Evolutionary conservation across 2,888 invertebrate species (phyloP).

Genomic region (Caenorhabditis parvicauda): DNA sequence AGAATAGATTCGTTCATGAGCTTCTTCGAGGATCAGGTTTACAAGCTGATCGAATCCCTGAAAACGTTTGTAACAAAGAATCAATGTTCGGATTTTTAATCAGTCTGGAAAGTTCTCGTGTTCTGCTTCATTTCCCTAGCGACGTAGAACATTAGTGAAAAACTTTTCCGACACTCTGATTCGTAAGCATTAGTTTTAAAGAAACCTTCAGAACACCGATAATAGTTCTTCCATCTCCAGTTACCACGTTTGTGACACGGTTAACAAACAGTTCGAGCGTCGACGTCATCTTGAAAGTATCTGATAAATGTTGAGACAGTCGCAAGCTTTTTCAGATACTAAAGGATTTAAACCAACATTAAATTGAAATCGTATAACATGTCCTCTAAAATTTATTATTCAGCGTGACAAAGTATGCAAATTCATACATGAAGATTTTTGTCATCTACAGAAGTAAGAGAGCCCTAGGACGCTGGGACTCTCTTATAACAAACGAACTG

Average conservation of each 20-base stretch:
- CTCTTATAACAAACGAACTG: too few species aligned
- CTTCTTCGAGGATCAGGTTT: conserved; percentile 94
- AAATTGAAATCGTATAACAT: too few species aligned
- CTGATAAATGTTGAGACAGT: background rate
- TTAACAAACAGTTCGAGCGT: conserved; percentile 55
- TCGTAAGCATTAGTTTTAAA: too few species aligned
- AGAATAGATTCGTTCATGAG: conserved; percentile 96
- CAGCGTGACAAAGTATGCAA: too few species aligned
- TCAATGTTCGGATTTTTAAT: background rate
- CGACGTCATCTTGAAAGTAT: conserved; percentile 55
- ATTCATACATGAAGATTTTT: too few species aligned
- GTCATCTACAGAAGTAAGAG: too few species aligned
- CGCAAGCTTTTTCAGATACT: background rate
- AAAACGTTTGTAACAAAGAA: conserved; percentile 5
- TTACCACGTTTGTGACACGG: conserved; percentile 78
- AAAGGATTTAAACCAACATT: too few species aligned
- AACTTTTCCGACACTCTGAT: too few species aligned
- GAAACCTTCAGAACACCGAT: conserved; percentile 82
- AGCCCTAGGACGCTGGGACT: too few species aligned
- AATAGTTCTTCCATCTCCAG: conserved; percentile 91
- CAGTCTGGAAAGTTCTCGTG: background rate
- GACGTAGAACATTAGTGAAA: too few species aligned
- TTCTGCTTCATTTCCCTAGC: too few species aligned
- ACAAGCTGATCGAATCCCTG: conserved; percentile 96
- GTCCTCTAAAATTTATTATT: conserved; percentile 41